These are phyloP conservation scores for Callimorpha dominula DNA, from an alignment of 2,888 invertebrate genomes.

Conservation along the genomic window DNA sequence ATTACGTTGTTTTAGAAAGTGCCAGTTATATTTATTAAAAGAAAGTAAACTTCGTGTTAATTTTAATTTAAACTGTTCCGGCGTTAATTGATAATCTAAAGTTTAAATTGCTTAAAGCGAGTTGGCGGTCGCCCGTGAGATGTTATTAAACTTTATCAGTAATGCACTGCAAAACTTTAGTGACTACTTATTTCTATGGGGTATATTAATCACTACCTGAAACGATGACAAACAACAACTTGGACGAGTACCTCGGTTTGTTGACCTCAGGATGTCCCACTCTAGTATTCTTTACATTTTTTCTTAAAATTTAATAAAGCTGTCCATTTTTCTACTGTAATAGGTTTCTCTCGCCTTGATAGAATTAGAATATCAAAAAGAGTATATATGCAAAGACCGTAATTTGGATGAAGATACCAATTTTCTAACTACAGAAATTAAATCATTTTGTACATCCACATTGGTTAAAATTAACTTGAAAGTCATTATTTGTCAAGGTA, in stretches of 20 bases:
- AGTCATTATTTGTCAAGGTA: neutral
- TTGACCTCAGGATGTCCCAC: neutral
- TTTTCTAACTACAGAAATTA: neutral
- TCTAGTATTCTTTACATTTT: neutral
- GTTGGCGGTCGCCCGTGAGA: slow-evolving; percentile 28
- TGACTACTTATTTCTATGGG: slow-evolving; percentile 53
- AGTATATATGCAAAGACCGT: neutral
- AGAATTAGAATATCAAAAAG: slow-evolving; percentile 8
- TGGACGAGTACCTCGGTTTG: neutral
- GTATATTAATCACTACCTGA: slow-evolving; percentile 48
- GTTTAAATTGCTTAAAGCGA: slow-evolving; percentile 47
- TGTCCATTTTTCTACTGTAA: neutral
- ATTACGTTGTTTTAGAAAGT: slow-evolving; percentile 23
- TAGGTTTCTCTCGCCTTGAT: neutral
- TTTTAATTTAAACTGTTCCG: slow-evolving; percentile 32
- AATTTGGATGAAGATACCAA: neutral
- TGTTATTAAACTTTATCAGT: slow-evolving; percentile 53
- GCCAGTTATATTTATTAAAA: slow-evolving; percentile 23
- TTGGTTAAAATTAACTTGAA: slow-evolving; percentile 5
- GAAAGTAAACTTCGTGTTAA: slow-evolving; percentile 28
- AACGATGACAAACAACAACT: slow-evolving; percentile 46
- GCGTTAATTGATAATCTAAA: slow-evolving; percentile 52
- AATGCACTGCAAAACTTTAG: slow-evolving; percentile 58
- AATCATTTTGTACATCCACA: neutral
- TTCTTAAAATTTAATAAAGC: neutral